phyloP scores from a whole-genome alignment of 37 sponge, comb jelly and placozoan species.

The Trichoplax adhaerens region DNA sequence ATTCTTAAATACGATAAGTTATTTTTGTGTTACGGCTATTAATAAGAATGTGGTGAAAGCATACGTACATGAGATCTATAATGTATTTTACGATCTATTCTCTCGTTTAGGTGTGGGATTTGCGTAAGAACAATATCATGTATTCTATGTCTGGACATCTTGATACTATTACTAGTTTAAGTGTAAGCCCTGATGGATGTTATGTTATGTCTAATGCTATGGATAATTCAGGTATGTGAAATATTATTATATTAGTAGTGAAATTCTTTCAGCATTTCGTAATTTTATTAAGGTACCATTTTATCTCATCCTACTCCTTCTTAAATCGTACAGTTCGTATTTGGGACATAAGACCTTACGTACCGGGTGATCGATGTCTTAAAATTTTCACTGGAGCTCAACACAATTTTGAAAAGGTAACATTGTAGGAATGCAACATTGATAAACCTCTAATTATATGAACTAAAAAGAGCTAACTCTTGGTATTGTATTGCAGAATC shows the following conservation, averaged over 20 bases:
- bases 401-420: slow-evolving; percentile 69
- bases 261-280: background rate
- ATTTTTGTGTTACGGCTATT: no score
- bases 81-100: no score
- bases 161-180: slow-evolving; percentile 73
- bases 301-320: slow-evolving; percentile 1
- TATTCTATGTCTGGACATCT: slow-evolving; percentile 51
- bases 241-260: background rate
- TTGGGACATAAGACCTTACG: slow-evolving; percentile 89
- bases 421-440: no score
- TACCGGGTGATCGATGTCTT: slow-evolving; percentile 59
- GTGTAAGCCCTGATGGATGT: slow-evolving; percentile 66
- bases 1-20: no score
- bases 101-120: slow-evolving; percentile 56
- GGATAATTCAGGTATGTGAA: slow-evolving; percentile 69
- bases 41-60: no score
- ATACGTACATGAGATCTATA: no score
- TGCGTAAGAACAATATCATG: slow-evolving; percentile 29
- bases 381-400: slow-evolving; percentile 62
- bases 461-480: no score
- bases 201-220: slow-evolving; percentile 80
- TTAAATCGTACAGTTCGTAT: slow-evolving; percentile 35
- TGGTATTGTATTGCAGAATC: background rate
- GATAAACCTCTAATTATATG: no score
- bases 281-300: background rate